Base-by-base conservation (phyloP, 2,113 vertebrate genomes). In the Gadus macrocephalus region DNA sequence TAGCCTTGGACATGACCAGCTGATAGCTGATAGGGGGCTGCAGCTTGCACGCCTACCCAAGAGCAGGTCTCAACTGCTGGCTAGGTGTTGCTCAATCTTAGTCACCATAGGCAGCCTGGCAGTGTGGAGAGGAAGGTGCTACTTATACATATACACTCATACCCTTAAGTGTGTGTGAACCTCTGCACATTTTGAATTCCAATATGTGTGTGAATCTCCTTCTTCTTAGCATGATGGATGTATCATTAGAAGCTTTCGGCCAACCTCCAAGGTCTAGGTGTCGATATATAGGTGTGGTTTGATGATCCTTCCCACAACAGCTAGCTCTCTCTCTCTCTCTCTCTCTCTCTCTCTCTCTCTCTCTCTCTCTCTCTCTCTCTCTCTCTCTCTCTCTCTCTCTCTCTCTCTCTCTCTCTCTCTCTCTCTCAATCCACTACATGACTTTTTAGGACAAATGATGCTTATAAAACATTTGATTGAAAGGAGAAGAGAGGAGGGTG, bases 391-490 rank as follows among this genome's bases (percentile, higher is more conserved):
- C 28, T 31, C 28, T 31, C 28, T 31, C 28, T 31, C 28, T 31
- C 28, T 31, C 28, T 31, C 28, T 2, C 28, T 31, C 28, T 31
- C 28, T 31, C 28, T 59, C 15, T 49, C 68, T 59, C 72, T 62
- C 64, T 66, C 81, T 82, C 65, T 85, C 74, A 80, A 66, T 80
- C 62, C 69, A 79, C 77, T 78, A 69, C 80, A 81, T 78, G 83
- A 91, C 89, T 89, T 91, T 49, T 88, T 87, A 89, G 86, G 84
- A 86, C 84, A 78, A 91, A 91, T 91, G 87, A 92, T 91, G 91
- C 90, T 89, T 92, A 90, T 92, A 91, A 93, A 92, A 91, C 87
- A 80, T 91, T 89, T 92, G 90, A 91, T 92, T 91, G 91, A 93
- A 90, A 90, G 86, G 31, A 35, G 4, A 35, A 78, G 86, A 15